These are phyloP conservation scores for Eugnorisma glareosa DNA, from an alignment of 2,888 invertebrate genomes.

Conservation along the genomic window DNA sequence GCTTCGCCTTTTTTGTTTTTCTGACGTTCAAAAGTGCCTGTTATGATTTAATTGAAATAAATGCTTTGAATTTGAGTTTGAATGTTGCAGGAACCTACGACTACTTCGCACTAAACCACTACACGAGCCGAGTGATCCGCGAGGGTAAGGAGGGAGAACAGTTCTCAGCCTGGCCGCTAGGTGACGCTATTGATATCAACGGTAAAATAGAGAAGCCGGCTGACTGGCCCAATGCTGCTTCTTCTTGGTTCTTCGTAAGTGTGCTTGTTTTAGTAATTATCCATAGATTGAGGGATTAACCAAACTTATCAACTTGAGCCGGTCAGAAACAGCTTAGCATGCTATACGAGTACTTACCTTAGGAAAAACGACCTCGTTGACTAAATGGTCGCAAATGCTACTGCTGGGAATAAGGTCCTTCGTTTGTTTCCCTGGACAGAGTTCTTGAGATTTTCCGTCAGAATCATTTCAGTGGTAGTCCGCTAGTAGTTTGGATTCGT, in stretches of 20 bases:
- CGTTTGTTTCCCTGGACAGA: background rate
- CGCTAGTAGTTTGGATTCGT: background rate
- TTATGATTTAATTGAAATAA: too few relatives aligned
- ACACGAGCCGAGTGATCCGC: constrained; percentile 73
- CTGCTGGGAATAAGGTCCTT: background rate
- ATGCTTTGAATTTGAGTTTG: too few relatives aligned
- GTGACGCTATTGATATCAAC: constrained; percentile 39
- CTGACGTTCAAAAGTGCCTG: too few relatives aligned
- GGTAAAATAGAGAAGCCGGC: constrained; percentile 17
- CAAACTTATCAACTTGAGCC: background rate
- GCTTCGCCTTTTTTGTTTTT: too few relatives aligned
- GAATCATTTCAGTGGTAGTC: background rate
- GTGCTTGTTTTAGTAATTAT: background rate
- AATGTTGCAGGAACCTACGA: constrained; percentile 87
- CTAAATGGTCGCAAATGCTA: background rate
- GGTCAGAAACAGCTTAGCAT: background rate
- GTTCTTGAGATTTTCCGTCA: background rate
- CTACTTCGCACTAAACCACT: constrained; percentile 88
- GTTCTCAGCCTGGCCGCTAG: constrained; percentile 39
- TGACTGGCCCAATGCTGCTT: constrained; percentile 17
- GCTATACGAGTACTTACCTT: background rate
- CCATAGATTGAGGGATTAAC: too few relatives aligned
- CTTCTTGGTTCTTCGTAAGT: constrained; percentile 53
- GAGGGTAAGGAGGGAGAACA: constrained; percentile 42
- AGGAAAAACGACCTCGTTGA: background rate